Percentiles rank a stretch among this genome's conserved stretches.
These are phyloP conservation scores for Euura lappo DNA, from an alignment of 1,140 invertebrate genomes.

Conservation along the genomic window DNA sequence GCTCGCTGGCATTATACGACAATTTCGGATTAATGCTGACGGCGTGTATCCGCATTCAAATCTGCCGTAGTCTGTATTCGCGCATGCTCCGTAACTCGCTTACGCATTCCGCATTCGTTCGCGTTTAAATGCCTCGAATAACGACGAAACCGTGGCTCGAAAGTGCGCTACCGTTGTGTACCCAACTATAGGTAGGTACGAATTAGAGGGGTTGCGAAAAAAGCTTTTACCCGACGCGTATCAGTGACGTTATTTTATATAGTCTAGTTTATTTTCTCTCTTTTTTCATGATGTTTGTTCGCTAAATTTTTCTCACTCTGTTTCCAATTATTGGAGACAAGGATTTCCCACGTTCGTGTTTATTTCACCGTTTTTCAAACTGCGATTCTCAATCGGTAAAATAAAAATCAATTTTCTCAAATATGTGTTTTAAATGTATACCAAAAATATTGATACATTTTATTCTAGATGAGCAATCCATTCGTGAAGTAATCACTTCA, in stretches of 20 bases:
- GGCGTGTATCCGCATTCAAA: constrained; percentile 4
- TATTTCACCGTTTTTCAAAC: too few relatives aligned
- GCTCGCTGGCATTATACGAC: neutral
- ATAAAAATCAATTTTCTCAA: too few relatives aligned
- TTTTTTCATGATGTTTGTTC: neutral
- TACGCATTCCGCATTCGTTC: neutral
- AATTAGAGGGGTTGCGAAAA: neutral
- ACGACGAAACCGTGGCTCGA: neutral
- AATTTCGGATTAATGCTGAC: neutral
- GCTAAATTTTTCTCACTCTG: neutral
- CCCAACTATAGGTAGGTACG: neutral
- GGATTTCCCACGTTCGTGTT: neutral
- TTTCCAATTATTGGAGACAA: neutral
- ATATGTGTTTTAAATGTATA: too few relatives aligned
- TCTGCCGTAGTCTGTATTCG: neutral
- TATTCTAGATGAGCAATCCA: too few relatives aligned
- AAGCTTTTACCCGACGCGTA: neutral
- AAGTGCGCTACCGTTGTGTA: neutral
- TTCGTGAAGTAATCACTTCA: too few relatives aligned
- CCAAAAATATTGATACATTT: too few relatives aligned
- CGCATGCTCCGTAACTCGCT: neutral
- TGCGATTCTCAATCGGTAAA: too few relatives aligned
- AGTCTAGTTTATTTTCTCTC: neutral
- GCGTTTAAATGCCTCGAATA: constrained; percentile 5
- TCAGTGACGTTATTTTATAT: neutral